Base-by-base conservation (phyloP, 2,888 invertebrate genomes). In the Euclidia mi region DNA sequence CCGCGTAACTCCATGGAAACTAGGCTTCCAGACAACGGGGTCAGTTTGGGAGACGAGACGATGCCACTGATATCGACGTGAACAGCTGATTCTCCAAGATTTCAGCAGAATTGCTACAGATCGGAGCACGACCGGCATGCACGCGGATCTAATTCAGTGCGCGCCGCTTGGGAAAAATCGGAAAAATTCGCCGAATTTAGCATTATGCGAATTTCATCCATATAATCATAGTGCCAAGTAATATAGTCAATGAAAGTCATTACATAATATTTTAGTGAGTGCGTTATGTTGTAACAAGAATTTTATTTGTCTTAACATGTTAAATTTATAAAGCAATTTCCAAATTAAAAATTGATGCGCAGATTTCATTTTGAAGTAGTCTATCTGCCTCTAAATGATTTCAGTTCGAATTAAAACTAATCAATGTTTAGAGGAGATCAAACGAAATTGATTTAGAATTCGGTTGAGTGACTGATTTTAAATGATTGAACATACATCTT, bases 1-100 rank as follows among this genome's bases (percentile, higher is more conserved):
- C 29, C 46, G n/a, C n/a, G n/a, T n/a, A n/a, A n/a, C n/a, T 48
- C 52, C 46, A 40, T 56, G 63, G 66, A 76, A 78, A 80, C 72
- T 83, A 83, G 89, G 85, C 78, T 81, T 81, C 73, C 67, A 82
- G 85, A 89, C 88, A 91, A 87, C 84, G 90, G 82, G 93, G 92
- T 92, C 92, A 89, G 76, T 78, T 75, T 75, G 74, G 79, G 81
- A 93, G 93, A 92, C 93, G 78, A 87, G 88, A 81, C 89, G 94
- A 81, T 94, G 94, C 94, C 94, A 83, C 59, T 69, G 84, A 67
- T 93, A 94, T 94, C 90, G 94, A 93, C 89, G 85, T 78, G 80
- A 89, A 87, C 91, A 91, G 91, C 92, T 91, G 91, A 92, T 92
- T 79, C 80, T 77, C 72, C 82, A 84, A 84, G 82, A 85, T 85